Conservation (phyloP, 2,797 vertebrate genomes). For the Jordanella pulchra region DNA sequence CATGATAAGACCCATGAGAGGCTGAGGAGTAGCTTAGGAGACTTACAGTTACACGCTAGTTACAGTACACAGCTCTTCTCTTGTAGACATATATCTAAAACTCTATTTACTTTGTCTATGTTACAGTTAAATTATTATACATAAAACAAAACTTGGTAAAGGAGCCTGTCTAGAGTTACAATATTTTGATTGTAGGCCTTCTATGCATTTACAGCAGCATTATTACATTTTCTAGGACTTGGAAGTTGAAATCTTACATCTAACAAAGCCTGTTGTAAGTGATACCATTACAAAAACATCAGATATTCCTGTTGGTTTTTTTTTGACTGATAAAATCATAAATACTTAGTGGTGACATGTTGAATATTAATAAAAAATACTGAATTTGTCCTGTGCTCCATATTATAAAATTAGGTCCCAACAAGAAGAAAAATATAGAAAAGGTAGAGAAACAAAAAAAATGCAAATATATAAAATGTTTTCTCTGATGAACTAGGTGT, state of each 20-base stretch:
- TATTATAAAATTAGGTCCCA: not conserved
- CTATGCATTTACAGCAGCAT: not conserved
- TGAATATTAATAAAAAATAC: not conserved
- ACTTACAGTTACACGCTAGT: constrained; percentile 65
- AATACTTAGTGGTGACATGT: not conserved
- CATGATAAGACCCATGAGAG: constrained; percentile 79
- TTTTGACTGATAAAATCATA: not conserved
- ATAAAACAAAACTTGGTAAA: constrained; percentile 35
- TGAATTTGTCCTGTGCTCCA: no score
- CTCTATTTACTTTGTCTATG: constrained; percentile 67
- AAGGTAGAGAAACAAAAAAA: no score
- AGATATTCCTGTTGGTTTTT: not conserved
- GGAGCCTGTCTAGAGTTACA: constrained; percentile 29
- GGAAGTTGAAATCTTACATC: not conserved
- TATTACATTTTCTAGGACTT: constrained; percentile 3
- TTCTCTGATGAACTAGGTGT: not conserved
- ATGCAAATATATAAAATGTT: not conserved
- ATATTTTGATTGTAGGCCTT: constrained; percentile 31
- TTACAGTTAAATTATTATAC: constrained; percentile 56
- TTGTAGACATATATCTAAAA: constrained; percentile 49
- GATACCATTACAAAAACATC: not conserved
- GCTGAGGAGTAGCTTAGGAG: constrained; percentile 52
- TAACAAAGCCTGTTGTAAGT: not conserved
- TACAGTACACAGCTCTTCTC: constrained; percentile 51
- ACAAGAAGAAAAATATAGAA: not conserved